These are phyloP conservation scores for Vanessa cardui DNA, from an alignment of 2,888 invertebrate species.

Conservation along the genomic window DNA sequence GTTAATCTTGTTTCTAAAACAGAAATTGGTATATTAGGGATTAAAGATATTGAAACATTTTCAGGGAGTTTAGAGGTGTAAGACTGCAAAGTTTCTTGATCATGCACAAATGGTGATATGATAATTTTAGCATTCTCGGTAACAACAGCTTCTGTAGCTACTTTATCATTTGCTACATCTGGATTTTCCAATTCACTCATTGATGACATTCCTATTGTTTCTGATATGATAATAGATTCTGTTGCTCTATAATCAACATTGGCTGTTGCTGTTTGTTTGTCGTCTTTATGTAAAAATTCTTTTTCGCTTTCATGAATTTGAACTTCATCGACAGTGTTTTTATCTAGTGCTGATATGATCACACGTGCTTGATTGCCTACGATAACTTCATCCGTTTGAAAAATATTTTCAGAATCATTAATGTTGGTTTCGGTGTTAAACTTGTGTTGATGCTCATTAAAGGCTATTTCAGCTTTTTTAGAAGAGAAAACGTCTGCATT, in stretches of 20 bases:
- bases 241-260: constrained; percentile 82
- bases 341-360: constrained; percentile 81
- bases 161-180: constrained; percentile 72
- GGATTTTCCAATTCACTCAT: constrained; percentile 75
- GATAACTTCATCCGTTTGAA: constrained; percentile 69
- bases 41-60: constrained; percentile 72
- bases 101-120: constrained; percentile 83
- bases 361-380: constrained; percentile 71
- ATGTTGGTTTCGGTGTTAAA: constrained; percentile 82
- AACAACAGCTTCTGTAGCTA: constrained; percentile 75
- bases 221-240: constrained; percentile 84
- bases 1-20: constrained; percentile 84
- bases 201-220: constrained; percentile 73
- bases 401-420: constrained; percentile 83
- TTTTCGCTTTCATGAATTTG: constrained; percentile 87
- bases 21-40: constrained; percentile 84
- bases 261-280: constrained; percentile 80
- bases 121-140: constrained; percentile 86
- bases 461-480: constrained; percentile 83
- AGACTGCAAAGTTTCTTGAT: constrained; percentile 82
- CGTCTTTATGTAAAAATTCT: constrained; percentile 74
- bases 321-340: constrained; percentile 81
- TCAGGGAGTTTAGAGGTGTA: constrained; percentile 57
- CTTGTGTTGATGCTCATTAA: constrained; percentile 85
- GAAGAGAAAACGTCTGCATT: constrained; percentile 68